Percentiles rank a stretch among this genome's conserved stretches.
Conservation (phyloP, 92 coral and sea anemone species). For the Muricea muricata region DNA sequence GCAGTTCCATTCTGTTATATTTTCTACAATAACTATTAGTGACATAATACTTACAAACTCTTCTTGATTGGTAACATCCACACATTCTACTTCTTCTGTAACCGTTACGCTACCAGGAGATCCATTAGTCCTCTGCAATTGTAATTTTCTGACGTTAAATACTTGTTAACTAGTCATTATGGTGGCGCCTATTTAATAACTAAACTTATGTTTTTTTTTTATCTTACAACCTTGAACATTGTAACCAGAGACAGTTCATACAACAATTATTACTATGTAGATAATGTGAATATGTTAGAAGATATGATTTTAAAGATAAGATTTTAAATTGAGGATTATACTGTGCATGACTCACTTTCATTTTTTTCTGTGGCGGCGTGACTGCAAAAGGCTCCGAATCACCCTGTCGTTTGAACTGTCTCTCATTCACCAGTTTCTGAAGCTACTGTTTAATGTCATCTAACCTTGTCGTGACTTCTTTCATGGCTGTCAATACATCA, state of each 20-base stretch:
- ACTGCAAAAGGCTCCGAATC: neutral
- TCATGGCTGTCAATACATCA: neutral
- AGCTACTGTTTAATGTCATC: neutral
- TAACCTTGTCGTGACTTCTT: neutral
- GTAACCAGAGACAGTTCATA: too few species aligned
- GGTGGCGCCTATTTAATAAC: neutral
- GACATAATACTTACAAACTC: constrained; percentile 1
- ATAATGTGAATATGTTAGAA: too few species aligned
- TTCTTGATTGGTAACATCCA: neutral
- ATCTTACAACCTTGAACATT: too few species aligned
- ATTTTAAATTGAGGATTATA: neutral
- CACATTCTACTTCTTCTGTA: neutral
- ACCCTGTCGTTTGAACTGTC: neutral
- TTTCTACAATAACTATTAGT: too few species aligned
- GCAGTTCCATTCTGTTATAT: too few species aligned
- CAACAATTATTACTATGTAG: too few species aligned
- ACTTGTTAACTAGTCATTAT: neutral
- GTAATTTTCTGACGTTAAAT: neutral
- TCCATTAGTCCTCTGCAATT: neutral
- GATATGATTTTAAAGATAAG: neutral
- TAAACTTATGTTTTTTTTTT: neutral
- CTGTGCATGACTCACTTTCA: too few species aligned
- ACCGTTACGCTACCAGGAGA: neutral
- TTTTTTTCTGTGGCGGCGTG: neutral
- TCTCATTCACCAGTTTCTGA: neutral